phyloP scores from a whole-genome alignment of 1,140 invertebrate genomes.

The Trichonephila inaurata region DNA sequence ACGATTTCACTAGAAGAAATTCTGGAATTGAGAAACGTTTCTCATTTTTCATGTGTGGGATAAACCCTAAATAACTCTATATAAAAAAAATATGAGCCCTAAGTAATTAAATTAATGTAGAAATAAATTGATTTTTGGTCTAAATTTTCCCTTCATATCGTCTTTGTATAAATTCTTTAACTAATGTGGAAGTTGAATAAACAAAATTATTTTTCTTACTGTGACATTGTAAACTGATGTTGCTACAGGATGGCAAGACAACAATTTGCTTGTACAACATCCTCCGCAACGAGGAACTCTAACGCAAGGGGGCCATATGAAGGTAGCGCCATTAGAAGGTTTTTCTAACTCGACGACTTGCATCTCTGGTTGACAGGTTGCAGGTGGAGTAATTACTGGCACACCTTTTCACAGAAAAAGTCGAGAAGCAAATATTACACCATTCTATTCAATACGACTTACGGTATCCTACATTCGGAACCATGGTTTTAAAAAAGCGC shows the following conservation, averaged over 20 bases:
- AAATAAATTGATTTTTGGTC: too few species aligned
- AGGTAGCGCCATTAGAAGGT: not conserved
- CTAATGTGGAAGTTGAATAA: too few species aligned
- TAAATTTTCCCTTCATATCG: too few species aligned
- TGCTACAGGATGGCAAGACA: slow-evolving; percentile 37
- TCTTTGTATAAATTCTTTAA: too few species aligned
- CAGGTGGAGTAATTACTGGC: not conserved
- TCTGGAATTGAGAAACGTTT: too few species aligned
- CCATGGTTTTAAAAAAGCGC: too few species aligned
- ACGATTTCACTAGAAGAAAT: too few species aligned
- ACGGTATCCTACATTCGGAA: too few species aligned
- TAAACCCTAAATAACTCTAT: too few species aligned
- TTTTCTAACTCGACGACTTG: slow-evolving; percentile 55
- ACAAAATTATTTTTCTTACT: not conserved
- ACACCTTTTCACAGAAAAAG: not conserved
- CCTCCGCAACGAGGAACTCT: slow-evolving; percentile 51
- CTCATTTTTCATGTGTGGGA: too few species aligned
- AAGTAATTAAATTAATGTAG: too few species aligned
- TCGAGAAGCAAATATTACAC: not conserved
- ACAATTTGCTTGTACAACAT: slow-evolving; percentile 59
- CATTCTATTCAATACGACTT: not conserved
- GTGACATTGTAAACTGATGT: slow-evolving; percentile 10
- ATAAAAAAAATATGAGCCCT: too few species aligned
- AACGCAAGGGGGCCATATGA: slow-evolving; percentile 58
- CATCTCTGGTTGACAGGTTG: slow-evolving; percentile 24